Conservation (phyloP, 2,888 invertebrate species). For the Nomada hirtipes region DNA sequence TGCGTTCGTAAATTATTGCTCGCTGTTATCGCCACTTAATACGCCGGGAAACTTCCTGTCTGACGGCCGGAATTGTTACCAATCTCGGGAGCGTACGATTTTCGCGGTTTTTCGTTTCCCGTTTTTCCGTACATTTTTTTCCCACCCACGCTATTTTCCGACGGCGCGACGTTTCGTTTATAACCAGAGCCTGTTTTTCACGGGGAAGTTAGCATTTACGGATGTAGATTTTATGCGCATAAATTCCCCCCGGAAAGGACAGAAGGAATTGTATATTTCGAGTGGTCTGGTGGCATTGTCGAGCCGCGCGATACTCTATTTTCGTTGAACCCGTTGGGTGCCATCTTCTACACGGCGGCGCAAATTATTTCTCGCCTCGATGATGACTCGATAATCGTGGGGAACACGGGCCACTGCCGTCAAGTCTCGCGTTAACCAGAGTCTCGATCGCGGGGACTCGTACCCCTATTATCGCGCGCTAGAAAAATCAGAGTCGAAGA, state of each 20-base stretch:
- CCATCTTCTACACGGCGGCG: not conserved
- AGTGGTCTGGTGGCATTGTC: constrained; percentile 14
- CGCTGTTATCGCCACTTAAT: constrained; percentile 46
- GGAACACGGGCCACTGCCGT: not conserved
- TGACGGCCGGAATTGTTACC: constrained; percentile 11
- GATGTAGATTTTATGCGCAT: constrained; percentile 58
- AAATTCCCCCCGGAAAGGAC: constrained; percentile 34
- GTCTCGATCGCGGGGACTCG: constrained; percentile 18
- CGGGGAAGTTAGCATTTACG: constrained; percentile 23
- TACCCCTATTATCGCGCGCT: constrained; percentile 11
- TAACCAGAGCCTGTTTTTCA: constrained; percentile 32
- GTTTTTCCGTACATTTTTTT: not conserved
- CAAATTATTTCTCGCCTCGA: constrained; percentile 13
- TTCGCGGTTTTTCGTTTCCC: not conserved
- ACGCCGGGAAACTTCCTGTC: constrained; percentile 13
- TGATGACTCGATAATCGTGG: constrained; percentile 22
- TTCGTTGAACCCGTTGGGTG: not conserved
- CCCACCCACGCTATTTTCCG: not conserved
- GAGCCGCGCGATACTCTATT: constrained; percentile 6
- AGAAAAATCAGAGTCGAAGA: not conserved
- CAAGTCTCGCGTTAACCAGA: constrained; percentile 9
- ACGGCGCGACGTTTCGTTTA: constrained; percentile 38
- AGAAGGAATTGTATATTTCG: constrained; percentile 37
- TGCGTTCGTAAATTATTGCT: constrained; percentile 15
- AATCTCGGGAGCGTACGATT: constrained; percentile 15